Base-by-base conservation (phyloP, 2,113 vertebrate species). In the Willisornis vidua region DNA sequence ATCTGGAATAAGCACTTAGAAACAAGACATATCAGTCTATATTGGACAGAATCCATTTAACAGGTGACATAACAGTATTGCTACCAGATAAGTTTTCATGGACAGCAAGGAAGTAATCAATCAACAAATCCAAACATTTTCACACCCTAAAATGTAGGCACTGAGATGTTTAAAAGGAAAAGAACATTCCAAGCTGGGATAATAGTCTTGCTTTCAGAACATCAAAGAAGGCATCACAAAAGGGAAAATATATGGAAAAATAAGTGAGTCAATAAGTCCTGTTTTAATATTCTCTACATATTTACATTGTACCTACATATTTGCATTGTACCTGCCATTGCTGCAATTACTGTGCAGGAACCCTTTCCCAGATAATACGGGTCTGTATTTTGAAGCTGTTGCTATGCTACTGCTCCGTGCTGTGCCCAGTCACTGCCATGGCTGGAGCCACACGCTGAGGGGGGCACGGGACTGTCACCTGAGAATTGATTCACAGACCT, bases 361-460 rank as follows among this genome's bases (percentile, higher is more conserved):
- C 83, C 55, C 87, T 91, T 97, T 97, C 92, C 84, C 54, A 84
- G 91, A 93, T 88, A 95, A 84, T 77, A 26, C 14, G 3, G 78
- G 57, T 67, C 59, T 13, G 5, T 96, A 57, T 92, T 97, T 63
- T 77, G 90, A 68, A 48, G 75, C 84, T 67, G 96, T 97, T 98
- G 96, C 97, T 92, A 95, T 0, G 94, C n/a, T 89, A 96, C 89
- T 28, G 35, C 3, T 6, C 68, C 70, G 26, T 59, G 62, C 68
- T 72, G 26, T 59, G 62, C 43, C 33, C 7, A 10, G 57, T 41
- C 71, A 26, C 57, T 0, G 15, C 19, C 39, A 0, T 14, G 46
- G 83, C 67, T 51, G 78, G 61, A 94, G 41, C 66, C 68, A 33
- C 18, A 0, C 5, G 29, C 85, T 57, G 76, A 89, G 76, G 46